phyloP scores from a whole-genome alignment of 2,888 invertebrate genomes.

The Nymphalis c-album region DNA sequence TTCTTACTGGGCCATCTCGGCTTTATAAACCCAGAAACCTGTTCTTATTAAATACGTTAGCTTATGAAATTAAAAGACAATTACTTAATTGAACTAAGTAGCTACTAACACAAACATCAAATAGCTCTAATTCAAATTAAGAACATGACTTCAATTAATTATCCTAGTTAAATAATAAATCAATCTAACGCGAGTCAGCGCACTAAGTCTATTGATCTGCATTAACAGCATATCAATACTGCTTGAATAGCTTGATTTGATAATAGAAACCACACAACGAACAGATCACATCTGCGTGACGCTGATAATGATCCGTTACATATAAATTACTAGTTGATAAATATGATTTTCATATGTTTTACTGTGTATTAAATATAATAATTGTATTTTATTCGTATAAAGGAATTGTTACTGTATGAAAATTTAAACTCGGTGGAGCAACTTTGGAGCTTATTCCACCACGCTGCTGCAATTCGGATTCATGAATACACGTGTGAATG shows the following conservation, averaged over 20 bases:
- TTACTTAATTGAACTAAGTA: too few species aligned
- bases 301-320: background rate
- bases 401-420: too few species aligned
- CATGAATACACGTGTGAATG: too few species aligned
- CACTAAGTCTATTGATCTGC: conserved; percentile 6
- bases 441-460: too few species aligned
- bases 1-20: too few species aligned
- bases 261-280: conserved; percentile 15
- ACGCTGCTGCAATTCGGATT: too few species aligned
- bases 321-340: background rate
- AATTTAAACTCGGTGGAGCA: too few species aligned
- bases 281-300: conserved; percentile 15
- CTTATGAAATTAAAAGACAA: too few species aligned
- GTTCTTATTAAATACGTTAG: too few species aligned
- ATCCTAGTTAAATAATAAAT: conserved; percentile 4
- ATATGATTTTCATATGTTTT: conserved; percentile 1
- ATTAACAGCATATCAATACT: conserved; percentile 6
- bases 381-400: background rate
- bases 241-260: conserved; percentile 22
- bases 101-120: too few species aligned
- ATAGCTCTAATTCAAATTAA: too few species aligned
- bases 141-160: background rate
- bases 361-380: background rate
- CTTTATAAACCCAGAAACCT: too few species aligned
- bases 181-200: conserved; percentile 1